A percentile compares a stretch with the other conserved stretches of the same genome.
Evolutionary conservation across 2,113 vertebrate genomes (phyloP).

Genomic region (Amia ocellicauda): DNA sequence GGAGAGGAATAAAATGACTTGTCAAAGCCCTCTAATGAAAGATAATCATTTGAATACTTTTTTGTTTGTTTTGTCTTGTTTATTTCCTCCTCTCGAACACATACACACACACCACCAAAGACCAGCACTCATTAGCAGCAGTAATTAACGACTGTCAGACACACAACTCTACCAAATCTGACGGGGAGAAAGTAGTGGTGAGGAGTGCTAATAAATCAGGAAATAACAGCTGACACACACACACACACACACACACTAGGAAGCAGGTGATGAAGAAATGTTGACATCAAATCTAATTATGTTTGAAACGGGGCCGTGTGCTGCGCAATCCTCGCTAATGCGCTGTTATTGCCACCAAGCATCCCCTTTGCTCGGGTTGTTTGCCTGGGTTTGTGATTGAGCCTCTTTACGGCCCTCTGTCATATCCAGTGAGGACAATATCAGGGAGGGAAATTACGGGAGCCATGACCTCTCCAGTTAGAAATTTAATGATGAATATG

Average conservation of each 20-base stretch:
- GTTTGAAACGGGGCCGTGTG: slow-evolving; percentile 64
- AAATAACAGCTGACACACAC: slow-evolving; percentile 71
- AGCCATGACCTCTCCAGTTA: slow-evolving; percentile 68
- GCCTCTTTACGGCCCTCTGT: slow-evolving; percentile 67
- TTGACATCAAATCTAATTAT: slow-evolving; percentile 91
- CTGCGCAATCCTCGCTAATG: slow-evolving; percentile 58
- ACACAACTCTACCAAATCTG: slow-evolving; percentile 70
- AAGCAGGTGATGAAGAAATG: slow-evolving; percentile 82
- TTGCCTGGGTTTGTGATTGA: slow-evolving; percentile 48
- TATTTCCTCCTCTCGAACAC: slow-evolving; percentile 46
- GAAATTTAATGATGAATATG: slow-evolving; percentile 72
- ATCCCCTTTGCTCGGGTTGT: slow-evolving; percentile 63
- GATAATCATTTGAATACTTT: neutral
- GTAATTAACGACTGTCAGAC: slow-evolving; percentile 86
- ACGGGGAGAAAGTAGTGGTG: slow-evolving; percentile 74
- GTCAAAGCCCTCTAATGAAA: neutral
- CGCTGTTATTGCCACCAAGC: slow-evolving; percentile 65
- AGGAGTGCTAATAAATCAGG: slow-evolving; percentile 79
- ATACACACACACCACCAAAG: slow-evolving; percentile 79
- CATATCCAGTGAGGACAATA: slow-evolving; percentile 70
- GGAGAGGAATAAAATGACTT: neutral
- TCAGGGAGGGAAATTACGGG: slow-evolving; percentile 73
- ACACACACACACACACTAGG: slow-evolving; percentile 80
- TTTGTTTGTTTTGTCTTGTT: too few species aligned
- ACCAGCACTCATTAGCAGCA: slow-evolving; percentile 79